A percentile compares a stretch with the other conserved stretches of the same genome.
These are phyloP conservation scores for Porites evermanni DNA, from an alignment of 92 coral and sea anemone genomes.

Conservation along the genomic window DNA sequence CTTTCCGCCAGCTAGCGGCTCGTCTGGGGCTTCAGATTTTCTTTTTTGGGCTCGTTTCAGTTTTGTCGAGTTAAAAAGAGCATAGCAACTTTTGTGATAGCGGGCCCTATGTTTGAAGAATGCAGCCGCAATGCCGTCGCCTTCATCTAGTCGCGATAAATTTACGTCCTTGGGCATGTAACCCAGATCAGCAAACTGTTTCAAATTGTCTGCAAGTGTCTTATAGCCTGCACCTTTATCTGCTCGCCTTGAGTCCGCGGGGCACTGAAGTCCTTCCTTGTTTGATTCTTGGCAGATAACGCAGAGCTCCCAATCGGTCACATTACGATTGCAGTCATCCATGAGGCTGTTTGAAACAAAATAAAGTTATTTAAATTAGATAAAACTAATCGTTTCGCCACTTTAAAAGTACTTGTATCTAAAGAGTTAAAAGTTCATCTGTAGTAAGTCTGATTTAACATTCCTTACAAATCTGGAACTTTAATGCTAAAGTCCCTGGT, in stretches of 20 bases:
- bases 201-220: conserved; percentile 43
- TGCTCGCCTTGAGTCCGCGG: conserved; percentile 38
- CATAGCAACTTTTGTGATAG: conserved; percentile 35
- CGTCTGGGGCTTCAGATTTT: conserved; percentile 3
- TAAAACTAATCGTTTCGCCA: conserved; percentile 1
- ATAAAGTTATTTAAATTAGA: neutral
- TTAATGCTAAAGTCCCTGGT: neutral
- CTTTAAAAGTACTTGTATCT: neutral
- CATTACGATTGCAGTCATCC: neutral
- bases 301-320: neutral
- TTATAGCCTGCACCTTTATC: conserved; percentile 60
- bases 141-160: conserved; percentile 32
- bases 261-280: conserved; percentile 48
- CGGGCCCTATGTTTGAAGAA: conserved; percentile 26
- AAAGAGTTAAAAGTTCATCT: neutral
- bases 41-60: conserved; percentile 40
- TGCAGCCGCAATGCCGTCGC: conserved; percentile 37
- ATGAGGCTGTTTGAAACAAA: conserved; percentile 2
- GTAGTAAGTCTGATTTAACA: neutral
- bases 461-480: neutral
- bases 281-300: conserved; percentile 41
- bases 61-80: conserved; percentile 17
- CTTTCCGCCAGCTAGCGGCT: conserved; percentile 52
- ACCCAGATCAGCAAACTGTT: conserved; percentile 33
- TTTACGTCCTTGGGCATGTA: conserved; percentile 17